phyloP scores from a whole-genome alignment of 2,797 vertebrate genomes.

The Sebastes trivittatus region DNA sequence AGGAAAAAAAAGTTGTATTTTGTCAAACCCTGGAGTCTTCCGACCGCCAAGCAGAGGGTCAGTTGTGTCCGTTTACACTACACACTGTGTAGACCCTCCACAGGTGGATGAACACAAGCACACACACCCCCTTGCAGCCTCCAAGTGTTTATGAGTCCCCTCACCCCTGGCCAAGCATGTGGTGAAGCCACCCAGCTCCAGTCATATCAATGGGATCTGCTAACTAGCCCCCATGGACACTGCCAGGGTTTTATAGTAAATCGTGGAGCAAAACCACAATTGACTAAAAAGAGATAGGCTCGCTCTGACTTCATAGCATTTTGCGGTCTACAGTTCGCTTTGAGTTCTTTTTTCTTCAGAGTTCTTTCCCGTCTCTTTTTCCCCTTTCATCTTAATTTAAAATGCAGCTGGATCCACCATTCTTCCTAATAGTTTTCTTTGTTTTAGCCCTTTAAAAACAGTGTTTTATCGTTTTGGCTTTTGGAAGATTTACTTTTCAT shows the following conservation, averaged over 20 bases:
- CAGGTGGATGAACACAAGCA: slow-evolving; percentile 52
- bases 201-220: slow-evolving; percentile 68
- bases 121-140: background rate
- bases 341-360: slow-evolving; percentile 53
- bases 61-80: slow-evolving; percentile 7
- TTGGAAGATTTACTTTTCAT: slow-evolving; percentile 61
- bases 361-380: slow-evolving; percentile 54
- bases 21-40: background rate
- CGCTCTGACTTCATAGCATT: slow-evolving; percentile 77
- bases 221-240: slow-evolving; percentile 70
- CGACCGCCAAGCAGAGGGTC: background rate
- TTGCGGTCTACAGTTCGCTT: slow-evolving; percentile 76
- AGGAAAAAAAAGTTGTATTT: background rate
- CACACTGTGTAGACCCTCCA: slow-evolving; percentile 27
- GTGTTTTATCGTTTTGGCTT: slow-evolving; percentile 63
- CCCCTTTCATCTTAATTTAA: slow-evolving; percentile 77
- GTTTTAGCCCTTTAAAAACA: slow-evolving; percentile 63
- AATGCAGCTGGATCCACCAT: slow-evolving; percentile 77
- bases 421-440: slow-evolving; percentile 68
- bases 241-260: slow-evolving; percentile 78
- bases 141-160: slow-evolving; percentile 69
- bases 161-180: slow-evolving; percentile 65
- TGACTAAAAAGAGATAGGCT: slow-evolving; percentile 75
- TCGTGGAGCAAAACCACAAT: slow-evolving; percentile 77
- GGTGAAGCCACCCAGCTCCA: slow-evolving; percentile 70